These are phyloP conservation scores for Hermodice carunculata DNA, from an alignment of 2,888 invertebrate species.

Conservation along the genomic window DNA sequence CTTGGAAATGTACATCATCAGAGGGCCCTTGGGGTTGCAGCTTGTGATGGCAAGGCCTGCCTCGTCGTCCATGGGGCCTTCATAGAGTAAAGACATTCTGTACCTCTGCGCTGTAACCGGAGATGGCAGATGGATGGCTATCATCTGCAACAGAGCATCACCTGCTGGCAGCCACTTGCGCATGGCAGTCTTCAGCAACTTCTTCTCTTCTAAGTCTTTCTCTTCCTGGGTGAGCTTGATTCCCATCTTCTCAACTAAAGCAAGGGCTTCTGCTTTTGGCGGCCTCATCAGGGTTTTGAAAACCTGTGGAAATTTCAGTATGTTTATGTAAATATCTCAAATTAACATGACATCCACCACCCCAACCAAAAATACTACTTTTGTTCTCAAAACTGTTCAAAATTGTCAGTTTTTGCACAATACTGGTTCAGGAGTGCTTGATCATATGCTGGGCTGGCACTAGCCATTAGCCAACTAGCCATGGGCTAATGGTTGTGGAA, in stretches of 20 bases:
- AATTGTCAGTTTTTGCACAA: not conserved
- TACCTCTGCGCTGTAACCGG: slow-evolving; percentile 99
- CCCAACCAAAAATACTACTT: no score
- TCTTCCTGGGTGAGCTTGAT: slow-evolving; percentile 95
- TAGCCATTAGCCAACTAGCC: no score
- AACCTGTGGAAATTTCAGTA: slow-evolving; percentile 73
- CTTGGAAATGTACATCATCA: slow-evolving; percentile 99
- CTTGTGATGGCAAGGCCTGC: slow-evolving; percentile 85
- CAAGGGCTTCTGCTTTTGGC: slow-evolving; percentile 93
- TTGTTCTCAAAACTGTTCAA: not conserved
- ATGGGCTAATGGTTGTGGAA: no score
- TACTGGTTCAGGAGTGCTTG: no score
- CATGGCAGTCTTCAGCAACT: slow-evolving; percentile 84
- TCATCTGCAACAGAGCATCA: slow-evolving; percentile 99
- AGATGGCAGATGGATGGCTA: slow-evolving; percentile 98
- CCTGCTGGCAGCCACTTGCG: slow-evolving; percentile 99
- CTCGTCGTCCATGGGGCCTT: slow-evolving; percentile 97
- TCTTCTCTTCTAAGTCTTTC: slow-evolving; percentile 72
- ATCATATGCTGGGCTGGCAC: no score
- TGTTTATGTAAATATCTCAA: no score
- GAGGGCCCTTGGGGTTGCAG: slow-evolving; percentile 96
- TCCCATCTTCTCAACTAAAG: slow-evolving; percentile 89
- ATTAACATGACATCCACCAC: no score
- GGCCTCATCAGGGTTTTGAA: slow-evolving; percentile 91
- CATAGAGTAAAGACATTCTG: slow-evolving; percentile 99